phyloP scores from a whole-genome alignment of 2,888 invertebrate genomes.

The Amphimallon solstitiale region DNA sequence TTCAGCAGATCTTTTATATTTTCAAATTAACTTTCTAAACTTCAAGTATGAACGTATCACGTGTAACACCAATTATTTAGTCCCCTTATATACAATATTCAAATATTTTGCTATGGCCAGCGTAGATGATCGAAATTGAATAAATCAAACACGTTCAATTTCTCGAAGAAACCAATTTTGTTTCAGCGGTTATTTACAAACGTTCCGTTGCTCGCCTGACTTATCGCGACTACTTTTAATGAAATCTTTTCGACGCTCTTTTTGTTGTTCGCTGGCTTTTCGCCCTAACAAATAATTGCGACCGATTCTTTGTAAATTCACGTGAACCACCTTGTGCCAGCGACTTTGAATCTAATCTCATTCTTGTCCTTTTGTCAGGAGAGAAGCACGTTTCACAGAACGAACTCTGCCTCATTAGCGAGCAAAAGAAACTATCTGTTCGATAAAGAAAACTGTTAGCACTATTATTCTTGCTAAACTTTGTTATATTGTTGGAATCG shows the following conservation, averaged over 20 bases:
- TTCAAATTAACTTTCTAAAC: too few species aligned
- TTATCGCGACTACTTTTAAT: slow-evolving; percentile 17
- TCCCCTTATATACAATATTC: too few species aligned
- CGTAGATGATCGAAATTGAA: too few species aligned
- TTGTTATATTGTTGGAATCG: too few species aligned
- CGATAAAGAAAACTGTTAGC: neutral
- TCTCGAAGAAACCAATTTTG: slow-evolving; percentile 8
- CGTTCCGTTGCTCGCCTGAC: slow-evolving; percentile 3
- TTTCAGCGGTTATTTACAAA: slow-evolving; percentile 17
- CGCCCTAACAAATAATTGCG: neutral
- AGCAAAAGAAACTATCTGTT: neutral
- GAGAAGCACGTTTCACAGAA: neutral
- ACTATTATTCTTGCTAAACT: neutral
- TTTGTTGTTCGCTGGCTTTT: neutral
- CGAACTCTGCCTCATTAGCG: slow-evolving; percentile 1
- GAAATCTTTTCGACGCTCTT: slow-evolving; percentile 7
- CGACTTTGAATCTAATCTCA: too few species aligned
- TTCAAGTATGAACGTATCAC: too few species aligned
- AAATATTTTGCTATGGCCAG: too few species aligned
- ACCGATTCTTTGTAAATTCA: too few species aligned
- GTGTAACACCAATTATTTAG: too few species aligned
- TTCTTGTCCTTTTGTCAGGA: neutral
- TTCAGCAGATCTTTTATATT: too few species aligned
- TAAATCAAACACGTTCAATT: slow-evolving; percentile 10
- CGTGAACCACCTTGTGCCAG: too few species aligned